Evolutionary conservation across 2,888 invertebrate genomes (phyloP).

Genomic region (Cephus sareptanus): DNA sequence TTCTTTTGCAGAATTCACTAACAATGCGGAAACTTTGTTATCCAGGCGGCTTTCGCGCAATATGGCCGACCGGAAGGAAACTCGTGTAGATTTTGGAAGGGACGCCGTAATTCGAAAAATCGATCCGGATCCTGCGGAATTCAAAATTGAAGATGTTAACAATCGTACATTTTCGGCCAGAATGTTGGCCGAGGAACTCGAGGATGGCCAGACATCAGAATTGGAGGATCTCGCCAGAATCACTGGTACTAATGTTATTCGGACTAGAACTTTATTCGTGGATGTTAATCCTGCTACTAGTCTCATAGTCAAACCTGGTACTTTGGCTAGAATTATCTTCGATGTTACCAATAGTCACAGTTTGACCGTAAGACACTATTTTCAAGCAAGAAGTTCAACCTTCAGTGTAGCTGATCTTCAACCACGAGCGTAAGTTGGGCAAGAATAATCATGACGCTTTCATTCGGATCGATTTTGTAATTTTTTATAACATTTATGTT

Average conservation of each 20-base stretch:
- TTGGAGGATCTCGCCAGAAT: slow-evolving; percentile 37
- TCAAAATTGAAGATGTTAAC: neutral
- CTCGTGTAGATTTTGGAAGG: neutral
- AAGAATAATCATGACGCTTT: neutral
- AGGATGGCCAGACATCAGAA: slow-evolving; percentile 23
- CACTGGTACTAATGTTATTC: slow-evolving; percentile 30
- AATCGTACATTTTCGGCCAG: neutral
- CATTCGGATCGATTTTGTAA: neutral
- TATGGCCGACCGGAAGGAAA: neutral
- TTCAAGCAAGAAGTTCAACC: slow-evolving; percentile 73
- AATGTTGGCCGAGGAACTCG: neutral
- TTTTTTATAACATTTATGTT: neutral
- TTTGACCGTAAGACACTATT: slow-evolving; percentile 68
- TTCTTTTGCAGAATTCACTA: slow-evolving; percentile 5
- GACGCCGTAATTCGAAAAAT: neutral
- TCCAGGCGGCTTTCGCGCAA: neutral
- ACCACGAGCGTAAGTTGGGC: slow-evolving; percentile 68
- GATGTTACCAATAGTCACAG: slow-evolving; percentile 79
- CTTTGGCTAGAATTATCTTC: slow-evolving; percentile 69
- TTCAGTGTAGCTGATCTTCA: slow-evolving; percentile 69
- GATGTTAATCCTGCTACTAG: slow-evolving; percentile 51
- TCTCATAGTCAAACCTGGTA: slow-evolving; percentile 50
- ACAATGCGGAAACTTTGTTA: neutral
- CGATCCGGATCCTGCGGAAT: slow-evolving; percentile 3
- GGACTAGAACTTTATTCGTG: slow-evolving; percentile 37